Percentiles rank a stretch among this genome's conserved stretches.
Evolutionary conservation across 2,888 invertebrate genomes (phyloP).

Genomic region (Drosophila acutilabella): DNA sequence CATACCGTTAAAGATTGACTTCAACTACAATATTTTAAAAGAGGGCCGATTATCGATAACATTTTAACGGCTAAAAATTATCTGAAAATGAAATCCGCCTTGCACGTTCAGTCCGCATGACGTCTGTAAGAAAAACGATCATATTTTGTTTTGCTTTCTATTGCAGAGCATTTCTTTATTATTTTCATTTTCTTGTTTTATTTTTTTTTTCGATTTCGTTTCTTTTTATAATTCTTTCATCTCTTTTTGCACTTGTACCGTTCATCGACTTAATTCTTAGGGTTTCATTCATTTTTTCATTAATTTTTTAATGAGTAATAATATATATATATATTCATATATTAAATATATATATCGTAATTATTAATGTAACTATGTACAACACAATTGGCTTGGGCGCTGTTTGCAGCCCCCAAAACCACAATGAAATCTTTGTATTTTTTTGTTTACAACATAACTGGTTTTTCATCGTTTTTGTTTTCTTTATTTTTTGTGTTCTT

Average conservation of each 20-base stretch:
- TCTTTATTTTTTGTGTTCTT: constrained; percentile 41
- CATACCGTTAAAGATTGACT: not conserved
- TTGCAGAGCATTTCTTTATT: constrained; percentile 83
- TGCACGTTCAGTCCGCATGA: constrained; percentile 5
- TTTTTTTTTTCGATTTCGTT: constrained; percentile 49
- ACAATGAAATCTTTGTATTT: constrained; percentile 73
- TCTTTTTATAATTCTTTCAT: constrained; percentile 45
- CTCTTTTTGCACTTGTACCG: constrained; percentile 76
- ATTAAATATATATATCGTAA: constrained; percentile 64
- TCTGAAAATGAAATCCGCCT: not conserved
- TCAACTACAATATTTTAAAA: not conserved
- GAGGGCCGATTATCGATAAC: not conserved
- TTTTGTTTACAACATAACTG: constrained; percentile 68
- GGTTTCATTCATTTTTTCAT: constrained; percentile 38
- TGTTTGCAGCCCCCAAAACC: constrained; percentile 40
- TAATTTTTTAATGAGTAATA: constrained; percentile 69
- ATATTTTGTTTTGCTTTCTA: constrained; percentile 60
- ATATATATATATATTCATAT: constrained; percentile 46
- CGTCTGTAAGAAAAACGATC: not conserved
- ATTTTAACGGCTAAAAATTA: constrained; percentile 1
- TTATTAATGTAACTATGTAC: constrained; percentile 76
- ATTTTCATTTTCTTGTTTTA: constrained; percentile 58
- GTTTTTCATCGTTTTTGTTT: constrained; percentile 29
- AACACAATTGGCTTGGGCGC: constrained; percentile 60
- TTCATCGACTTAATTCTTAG: constrained; percentile 72